A percentile compares a stretch with the other conserved stretches of the same genome.
Conservation (phyloP, 1,140 invertebrate species). For the Triops longicaudatus region DNA sequence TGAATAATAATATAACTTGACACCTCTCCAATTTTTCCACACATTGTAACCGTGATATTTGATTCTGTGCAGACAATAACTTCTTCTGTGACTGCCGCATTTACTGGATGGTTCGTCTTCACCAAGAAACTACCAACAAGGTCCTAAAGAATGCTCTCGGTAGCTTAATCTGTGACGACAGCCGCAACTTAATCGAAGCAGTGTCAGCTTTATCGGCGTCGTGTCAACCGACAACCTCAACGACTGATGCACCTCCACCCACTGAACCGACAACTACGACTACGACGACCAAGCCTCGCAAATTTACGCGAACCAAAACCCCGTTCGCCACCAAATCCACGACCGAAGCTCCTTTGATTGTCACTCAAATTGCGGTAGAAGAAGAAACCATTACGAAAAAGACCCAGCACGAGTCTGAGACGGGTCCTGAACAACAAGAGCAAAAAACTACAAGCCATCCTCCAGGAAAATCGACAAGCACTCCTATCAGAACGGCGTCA, state of each 20-base stretch:
- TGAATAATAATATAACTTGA: not conserved
- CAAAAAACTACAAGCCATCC: not conserved
- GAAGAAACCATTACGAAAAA: not conserved
- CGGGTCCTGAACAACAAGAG: not conserved
- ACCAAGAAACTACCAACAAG: not conserved
- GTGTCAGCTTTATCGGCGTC: not conserved
- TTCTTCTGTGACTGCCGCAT: slow-evolving; percentile 11
- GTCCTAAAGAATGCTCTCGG: not conserved
- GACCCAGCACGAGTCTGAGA: not conserved
- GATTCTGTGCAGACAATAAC: not conserved
- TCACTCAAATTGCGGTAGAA: not conserved
- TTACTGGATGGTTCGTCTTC: not conserved
- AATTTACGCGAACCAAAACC: not conserved
- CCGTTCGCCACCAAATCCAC: not conserved
- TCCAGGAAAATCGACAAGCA: not conserved
- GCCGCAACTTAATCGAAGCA: not conserved
- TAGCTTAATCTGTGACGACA: not conserved
- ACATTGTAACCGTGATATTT: not conserved
- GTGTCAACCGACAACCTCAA: not conserved
- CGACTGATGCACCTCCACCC: not conserved
- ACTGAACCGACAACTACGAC: not conserved
- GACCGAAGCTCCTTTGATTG: not conserved
- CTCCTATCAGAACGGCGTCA: not conserved
- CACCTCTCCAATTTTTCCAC: not conserved
- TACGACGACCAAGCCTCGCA: not conserved